Conservation (phyloP, 2,888 invertebrate genomes). For the Nomada ferruginata region DNA sequence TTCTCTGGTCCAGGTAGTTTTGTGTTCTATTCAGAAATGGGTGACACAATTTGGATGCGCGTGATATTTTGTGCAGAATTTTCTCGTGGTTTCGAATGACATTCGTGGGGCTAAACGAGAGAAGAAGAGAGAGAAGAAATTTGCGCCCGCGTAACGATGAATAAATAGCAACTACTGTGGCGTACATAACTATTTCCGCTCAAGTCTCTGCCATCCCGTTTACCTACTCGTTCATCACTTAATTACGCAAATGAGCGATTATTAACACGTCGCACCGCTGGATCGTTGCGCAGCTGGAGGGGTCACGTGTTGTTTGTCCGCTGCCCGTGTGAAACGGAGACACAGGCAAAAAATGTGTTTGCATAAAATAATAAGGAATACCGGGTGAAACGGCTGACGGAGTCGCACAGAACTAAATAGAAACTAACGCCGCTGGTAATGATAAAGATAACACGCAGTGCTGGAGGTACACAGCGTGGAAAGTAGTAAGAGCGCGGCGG, state of each 20-base stretch:
- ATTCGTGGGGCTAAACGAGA: too few species aligned
- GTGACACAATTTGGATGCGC: too few species aligned
- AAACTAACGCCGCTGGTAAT: constrained; percentile 45
- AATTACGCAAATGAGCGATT: constrained; percentile 61
- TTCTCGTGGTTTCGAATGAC: too few species aligned
- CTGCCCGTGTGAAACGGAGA: constrained; percentile 30
- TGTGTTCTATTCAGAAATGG: too few species aligned
- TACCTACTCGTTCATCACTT: constrained; percentile 42
- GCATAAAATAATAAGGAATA: constrained; percentile 55
- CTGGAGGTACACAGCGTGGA: not conserved
- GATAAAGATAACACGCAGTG: constrained; percentile 47
- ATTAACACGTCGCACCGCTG: constrained; percentile 44
- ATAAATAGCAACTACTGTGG: too few species aligned
- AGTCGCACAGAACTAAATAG: constrained; percentile 20
- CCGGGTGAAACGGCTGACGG: constrained; percentile 25
- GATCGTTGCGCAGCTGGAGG: constrained; percentile 20
- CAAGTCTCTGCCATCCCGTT: constrained; percentile 8
- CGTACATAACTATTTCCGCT: too few species aligned
- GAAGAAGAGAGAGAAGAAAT: too few species aligned
- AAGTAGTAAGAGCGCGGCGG: constrained; percentile 18
- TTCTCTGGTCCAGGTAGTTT: too few species aligned
- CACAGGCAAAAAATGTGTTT: constrained; percentile 44
- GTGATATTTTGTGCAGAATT: too few species aligned
- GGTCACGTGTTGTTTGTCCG: constrained; percentile 23
- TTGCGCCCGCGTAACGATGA: too few species aligned